Base-by-base conservation (phyloP, 1,140 invertebrate species). In the Drosophila prosaltans region DNA sequence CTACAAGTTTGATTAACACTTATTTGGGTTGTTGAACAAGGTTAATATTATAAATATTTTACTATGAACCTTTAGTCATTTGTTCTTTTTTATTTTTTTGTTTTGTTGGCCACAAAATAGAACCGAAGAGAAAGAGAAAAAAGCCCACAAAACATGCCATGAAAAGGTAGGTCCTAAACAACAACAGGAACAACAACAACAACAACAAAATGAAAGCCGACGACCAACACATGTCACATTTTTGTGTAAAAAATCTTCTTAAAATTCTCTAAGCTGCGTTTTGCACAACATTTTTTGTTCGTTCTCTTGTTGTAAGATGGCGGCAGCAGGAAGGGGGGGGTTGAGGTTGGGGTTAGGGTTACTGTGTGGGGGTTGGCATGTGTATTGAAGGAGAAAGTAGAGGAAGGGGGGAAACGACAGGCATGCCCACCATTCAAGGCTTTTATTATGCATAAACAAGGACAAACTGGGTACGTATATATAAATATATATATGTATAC, bases 211-310 rank as follows among this genome's bases (percentile, higher is more conserved):
- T 40, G 16, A 65, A 75, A 84, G 66, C 72, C 69, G 84, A 78
- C 84, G 81, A 74, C 72, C 62, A 88, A 83, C 83, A 88, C 83
- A 89, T 88, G 83, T 83, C 84, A 86, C 73, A 89, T 78, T 80
- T 86, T 74, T 86, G 76, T 88, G 69, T 77, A 80, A 68, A 76
- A 51, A 83, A 83, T 74, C 81, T 77, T 81, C 81, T 86, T 79
- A 70, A 83, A 83, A 89, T 60, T 80, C 63, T 83, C 69, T 78
- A 88, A 88, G 71, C 83, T 74, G 79, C 65, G 72, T 63, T 66
- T 59, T 65, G 41, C 71, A 59, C 64, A 68, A 67, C 64, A 61
- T 36, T 70, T 84, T 81, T 74, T 51, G 3, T 36, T 36, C 1
- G 3, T 7, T 84, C 78, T 74, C 10, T 51, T 51, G 45, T 48